Base-by-base conservation (phyloP, 2,113 vertebrate genomes). In the Canis aureus region DNA sequence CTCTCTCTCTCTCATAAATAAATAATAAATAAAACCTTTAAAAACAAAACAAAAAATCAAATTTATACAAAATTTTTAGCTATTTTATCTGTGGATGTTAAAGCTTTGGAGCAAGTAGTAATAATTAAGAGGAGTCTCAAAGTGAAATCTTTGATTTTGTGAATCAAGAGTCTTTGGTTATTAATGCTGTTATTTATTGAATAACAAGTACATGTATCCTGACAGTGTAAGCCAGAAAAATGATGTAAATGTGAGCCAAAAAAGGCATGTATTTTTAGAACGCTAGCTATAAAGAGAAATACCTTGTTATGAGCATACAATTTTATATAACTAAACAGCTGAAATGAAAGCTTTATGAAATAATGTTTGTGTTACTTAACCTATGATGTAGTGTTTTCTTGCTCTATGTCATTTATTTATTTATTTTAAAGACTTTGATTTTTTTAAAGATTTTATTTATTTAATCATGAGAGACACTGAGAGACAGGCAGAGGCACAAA, bases 321-420 rank as follows among this genome's bases (percentile, higher is more conserved):
- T 29, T 62, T 74, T 90, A 59, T 60, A 13, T 91, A 91, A 23
- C 13, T 74, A 67, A 32, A 60, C 29, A 71, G 17, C 51, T 60
- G 49, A 80, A 93, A 22, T 55, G 67, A 80, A 95, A 94, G 78
- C 84, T 76, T 82, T 43, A 43, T 89, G 49, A 66, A 91, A 11
- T 88, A 79, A 25, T 38, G 6, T 78, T 76, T 59, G 5, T 93
- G 15, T 59, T 5, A 73, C 57, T 38, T 87, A 32, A 32, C 11
- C 16, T 85, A 0, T 64, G 32, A 29, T 38, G 19, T 62, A 82
- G 35, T 90, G 43, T 79, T 89, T 95, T 94, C 49, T 16, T 29
- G 6, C 93, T 80, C 20, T 6, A 62, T 97, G 22, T 17, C 38
- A 43, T 89, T 80, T 35, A 8, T 69, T 35, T 69, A 3, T 55